phyloP scores from a whole-genome alignment of 2,797 vertebrate genomes.

The Spheniscus humboldti region DNA sequence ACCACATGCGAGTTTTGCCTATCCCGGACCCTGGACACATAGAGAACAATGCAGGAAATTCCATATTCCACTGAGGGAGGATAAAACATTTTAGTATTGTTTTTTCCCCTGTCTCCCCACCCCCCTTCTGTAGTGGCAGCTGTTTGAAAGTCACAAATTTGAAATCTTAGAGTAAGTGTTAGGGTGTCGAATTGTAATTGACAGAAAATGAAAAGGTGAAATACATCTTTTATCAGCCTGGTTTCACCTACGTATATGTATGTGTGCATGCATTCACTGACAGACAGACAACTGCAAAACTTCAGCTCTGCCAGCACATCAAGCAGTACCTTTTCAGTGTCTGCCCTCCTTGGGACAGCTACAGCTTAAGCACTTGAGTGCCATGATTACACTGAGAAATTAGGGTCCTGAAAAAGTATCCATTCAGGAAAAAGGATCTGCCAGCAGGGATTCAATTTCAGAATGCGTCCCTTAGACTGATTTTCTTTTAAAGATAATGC shows the following conservation, averaged over 20 bases:
- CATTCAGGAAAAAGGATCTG: not conserved
- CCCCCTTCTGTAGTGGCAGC: not conserved
- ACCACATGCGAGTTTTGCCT: not conserved
- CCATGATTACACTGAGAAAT: not conserved
- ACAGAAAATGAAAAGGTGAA: not conserved
- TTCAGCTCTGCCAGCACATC: not conserved
- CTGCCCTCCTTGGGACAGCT: not conserved
- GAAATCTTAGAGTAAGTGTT: not conserved
- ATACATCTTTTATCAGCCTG: not conserved
- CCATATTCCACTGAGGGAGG: not conserved
- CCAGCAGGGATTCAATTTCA: not conserved
- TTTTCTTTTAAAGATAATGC: not conserved
- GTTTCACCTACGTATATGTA: not conserved
- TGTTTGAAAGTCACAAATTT: not conserved
- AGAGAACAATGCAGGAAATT: constrained; percentile 22
- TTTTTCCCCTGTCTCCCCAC: not conserved
- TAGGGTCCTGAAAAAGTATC: not conserved
- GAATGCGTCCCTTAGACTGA: not conserved
- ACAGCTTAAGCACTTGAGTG: not conserved
- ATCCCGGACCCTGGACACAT: not conserved
- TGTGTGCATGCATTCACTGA: not conserved
- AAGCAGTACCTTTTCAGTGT: not conserved
- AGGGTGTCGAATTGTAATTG: not conserved
- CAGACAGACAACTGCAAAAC: not conserved
- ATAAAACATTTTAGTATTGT: not conserved